These are phyloP conservation scores for Pilophorus perplexus DNA, from an alignment of 2,888 invertebrate species.

Conservation along the genomic window DNA sequence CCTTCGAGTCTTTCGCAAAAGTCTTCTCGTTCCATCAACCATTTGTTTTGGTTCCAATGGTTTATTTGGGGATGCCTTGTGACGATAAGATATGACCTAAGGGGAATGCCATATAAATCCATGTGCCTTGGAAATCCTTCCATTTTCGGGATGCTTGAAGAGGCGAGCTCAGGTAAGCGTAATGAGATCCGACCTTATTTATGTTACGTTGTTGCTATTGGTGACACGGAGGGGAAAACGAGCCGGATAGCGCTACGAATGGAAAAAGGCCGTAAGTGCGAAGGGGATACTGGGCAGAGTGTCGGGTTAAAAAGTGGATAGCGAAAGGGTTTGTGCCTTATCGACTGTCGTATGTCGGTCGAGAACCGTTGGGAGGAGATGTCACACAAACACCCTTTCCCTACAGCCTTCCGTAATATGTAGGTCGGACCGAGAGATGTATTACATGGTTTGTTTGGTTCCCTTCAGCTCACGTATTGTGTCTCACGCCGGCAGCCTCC, in stretches of 20 bases:
- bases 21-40: no score
- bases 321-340: constrained; percentile 11
- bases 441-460: constrained; percentile 5
- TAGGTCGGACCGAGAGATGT: constrained; percentile 10
- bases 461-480: constrained; percentile 5
- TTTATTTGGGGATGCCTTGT: no score
- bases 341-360: constrained; percentile 18
- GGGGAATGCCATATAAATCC: constrained; percentile 5
- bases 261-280: no score
- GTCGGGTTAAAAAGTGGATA: background rate
- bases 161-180: constrained; percentile 5
- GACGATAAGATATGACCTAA: background rate
- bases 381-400: background rate
- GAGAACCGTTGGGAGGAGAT: background rate
- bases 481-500: background rate
- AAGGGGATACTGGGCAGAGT: background rate
- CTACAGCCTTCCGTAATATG: background rate
- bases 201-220: constrained; percentile 20
- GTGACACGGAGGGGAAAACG: background rate
- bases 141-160: constrained; percentile 5
- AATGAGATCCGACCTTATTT: constrained; percentile 30
- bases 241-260: background rate
- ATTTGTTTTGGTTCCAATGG: no score
- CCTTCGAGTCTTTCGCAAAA: no score
- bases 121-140: constrained; percentile 18